Evolutionary conservation across 2,888 invertebrate genomes (phyloP), one percentile per base, ranked within the genome.

Genomic region (Nemotelus pantherinus): DNA sequence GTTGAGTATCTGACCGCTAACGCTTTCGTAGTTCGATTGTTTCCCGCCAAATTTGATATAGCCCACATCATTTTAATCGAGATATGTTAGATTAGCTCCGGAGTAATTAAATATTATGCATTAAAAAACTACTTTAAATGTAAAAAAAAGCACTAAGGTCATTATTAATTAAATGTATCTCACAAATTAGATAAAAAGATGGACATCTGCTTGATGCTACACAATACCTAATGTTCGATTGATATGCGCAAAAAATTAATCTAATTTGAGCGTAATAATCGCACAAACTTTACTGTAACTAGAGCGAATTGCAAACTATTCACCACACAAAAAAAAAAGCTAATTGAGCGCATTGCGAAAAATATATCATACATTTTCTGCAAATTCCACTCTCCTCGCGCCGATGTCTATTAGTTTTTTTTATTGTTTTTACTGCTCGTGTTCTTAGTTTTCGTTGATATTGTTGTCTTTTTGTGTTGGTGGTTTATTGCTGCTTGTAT

Each of bases 1-100:
- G 86, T 85, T 9, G 86, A 87, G 80, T 86, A 86, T 43, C 86
- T 85, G 57, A 86, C 86, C 64, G 87, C 84, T 77, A 86, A 84
- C 47, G 86, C 86, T 77, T 85, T 86, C 82, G 86, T 86, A 75
- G 87, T 86, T 25, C 86, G 87, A 84, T 86, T 86, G 80, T 86
- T 84, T 80, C 86, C 86, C 80, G 86, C 86, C 80, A 87, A 81
- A 83, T 86, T 86, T 68, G 86, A 86, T 76, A 86, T 84, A 81
- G 86, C 87, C 86, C 86, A 86, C 83, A 86, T 85, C 86, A 86
- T 86, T 82, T 81, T 82, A 80, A 76, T 55, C 10, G 43, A 50
- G 53, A 39, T 57, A 7, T 43, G 41, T 47, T 64, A 41, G 5
- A 72, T 43, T 7, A 75, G 39, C 57, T 7, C 7, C 70, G 43